A percentile compares a stretch with the other conserved stretches of the same genome.
Evolutionary conservation across 1,140 invertebrate genomes (phyloP).

Genomic region (Zaprionus camerounensis): DNA sequence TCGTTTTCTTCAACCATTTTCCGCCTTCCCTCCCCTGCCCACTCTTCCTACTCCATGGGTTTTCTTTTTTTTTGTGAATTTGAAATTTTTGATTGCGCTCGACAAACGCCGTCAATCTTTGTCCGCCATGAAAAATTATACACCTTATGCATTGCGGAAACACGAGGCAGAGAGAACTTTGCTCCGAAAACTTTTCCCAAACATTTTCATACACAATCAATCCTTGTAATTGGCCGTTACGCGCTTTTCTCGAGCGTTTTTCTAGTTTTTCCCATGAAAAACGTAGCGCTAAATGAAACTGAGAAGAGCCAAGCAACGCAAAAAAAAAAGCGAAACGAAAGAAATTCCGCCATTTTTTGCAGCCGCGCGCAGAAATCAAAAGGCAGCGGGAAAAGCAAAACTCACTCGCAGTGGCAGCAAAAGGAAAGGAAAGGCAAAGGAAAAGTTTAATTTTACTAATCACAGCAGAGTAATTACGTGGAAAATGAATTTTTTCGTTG

Average conservation of each 20-base stretch:
- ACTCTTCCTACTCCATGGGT: slow-evolving; percentile 17
- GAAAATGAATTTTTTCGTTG: slow-evolving; percentile 82
- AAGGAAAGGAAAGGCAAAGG: slow-evolving; percentile 69
- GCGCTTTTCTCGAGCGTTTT: slow-evolving; percentile 64
- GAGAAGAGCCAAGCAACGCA: slow-evolving; percentile 24
- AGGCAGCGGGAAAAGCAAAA: slow-evolving; percentile 63
- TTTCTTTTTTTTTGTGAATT: slow-evolving; percentile 57
- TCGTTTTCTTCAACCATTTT: slow-evolving; percentile 37
- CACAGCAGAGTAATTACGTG: slow-evolving; percentile 84
- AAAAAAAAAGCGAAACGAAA: slow-evolving; percentile 18
- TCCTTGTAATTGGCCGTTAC: slow-evolving; percentile 84
- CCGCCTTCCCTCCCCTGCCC: slow-evolving; percentile 37
- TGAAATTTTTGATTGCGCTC: slow-evolving; percentile 77
- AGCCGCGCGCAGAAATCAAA: slow-evolving; percentile 68
- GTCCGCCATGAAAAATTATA: slow-evolving; percentile 79
- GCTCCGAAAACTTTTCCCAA: slow-evolving; percentile 56
- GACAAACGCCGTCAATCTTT: slow-evolving; percentile 72
- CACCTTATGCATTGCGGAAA: slow-evolving; percentile 72
- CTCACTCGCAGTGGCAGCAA: slow-evolving; percentile 54
- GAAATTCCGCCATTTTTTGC: slow-evolving; percentile 67
- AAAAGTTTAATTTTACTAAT: slow-evolving; percentile 84
- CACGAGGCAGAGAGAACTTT: slow-evolving; percentile 43
- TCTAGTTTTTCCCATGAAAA: slow-evolving; percentile 83
- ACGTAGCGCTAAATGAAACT: slow-evolving; percentile 84
- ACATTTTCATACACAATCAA: slow-evolving; percentile 84